Evolutionary conservation across 1,140 invertebrate species (phyloP), one percentile per base, ranked within the genome.

Genomic region (Chrysomallon squamiferum): DNA sequence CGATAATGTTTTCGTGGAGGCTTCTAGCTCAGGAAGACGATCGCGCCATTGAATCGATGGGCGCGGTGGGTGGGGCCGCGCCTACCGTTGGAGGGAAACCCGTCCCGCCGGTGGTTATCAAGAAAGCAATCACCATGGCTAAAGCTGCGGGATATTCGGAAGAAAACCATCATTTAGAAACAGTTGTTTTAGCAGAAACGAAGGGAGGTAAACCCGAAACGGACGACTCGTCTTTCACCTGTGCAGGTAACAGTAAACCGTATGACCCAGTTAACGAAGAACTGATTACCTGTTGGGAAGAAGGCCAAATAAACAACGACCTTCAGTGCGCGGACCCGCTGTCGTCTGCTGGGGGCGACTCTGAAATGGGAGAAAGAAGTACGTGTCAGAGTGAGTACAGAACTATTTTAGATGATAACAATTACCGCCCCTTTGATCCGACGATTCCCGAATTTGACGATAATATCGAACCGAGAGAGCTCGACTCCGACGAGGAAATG

Each of bases 1-100:
- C 80, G 11, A 79, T 83, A 9, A 78, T 82, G 71, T 82, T 83
- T 59, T 83, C 79, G 1, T 83, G 81, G 80, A 67, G 80, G 43
- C 65, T 83, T 3, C 60, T 83, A 45, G 75, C 72, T n/a, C 76
- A 82, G 32, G 62, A 71, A 52, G 59, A 74, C n/a, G 65, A 69
- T 43, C 58, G 63, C 0, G 64, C 49, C 9, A 5, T 38, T 15
- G 59, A 35, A 13, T 50, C 25, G 43, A 30, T n/a, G 32, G 38
- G 43, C 25, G 61, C 15, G n/a, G 59, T 56, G 56, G 61, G 29
- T 32, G 43, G 35, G 27, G n/a, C n/a, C n/a, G 18, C 20, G 15
- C 27, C 27, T 7, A 7, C 5, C 57, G 25, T 62, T 43, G 45
- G 59, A 27, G 30, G 58, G 49, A 41, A 22, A 38, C 25, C 35